Percentiles rank a stretch among this genome's conserved stretches.
Evolutionary conservation across 2,797 vertebrate genomes (phyloP).

Genomic region (Bradypodion ventrale): DNA sequence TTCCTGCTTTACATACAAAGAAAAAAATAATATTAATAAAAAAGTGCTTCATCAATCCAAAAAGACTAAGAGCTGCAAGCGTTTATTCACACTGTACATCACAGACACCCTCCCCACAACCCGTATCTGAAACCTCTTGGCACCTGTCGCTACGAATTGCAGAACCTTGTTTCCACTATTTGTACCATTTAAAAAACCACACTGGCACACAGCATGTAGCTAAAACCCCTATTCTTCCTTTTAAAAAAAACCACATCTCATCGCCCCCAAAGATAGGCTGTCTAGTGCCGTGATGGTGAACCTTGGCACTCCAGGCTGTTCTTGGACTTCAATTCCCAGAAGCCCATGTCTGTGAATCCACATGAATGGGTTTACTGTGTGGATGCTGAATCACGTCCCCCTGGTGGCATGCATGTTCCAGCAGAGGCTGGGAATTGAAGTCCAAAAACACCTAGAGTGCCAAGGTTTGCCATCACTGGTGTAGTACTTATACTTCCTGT

Average conservation of each 20-base stretch:
- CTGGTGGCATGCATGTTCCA: too few relatives aligned
- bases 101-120: conserved; percentile 66
- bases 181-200: conserved; percentile 40
- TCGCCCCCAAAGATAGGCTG: too few relatives aligned
- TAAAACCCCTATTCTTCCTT: conserved; percentile 35
- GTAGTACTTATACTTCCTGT: too few relatives aligned
- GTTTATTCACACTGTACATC: conserved; percentile 81
- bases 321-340: too few relatives aligned
- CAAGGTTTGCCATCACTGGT: too few relatives aligned
- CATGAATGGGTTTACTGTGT: too few relatives aligned
- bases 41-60: conserved; percentile 82
- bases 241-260: background rate
- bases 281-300: too few relatives aligned
- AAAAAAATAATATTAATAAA: conserved; percentile 76
- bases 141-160: conserved; percentile 67
- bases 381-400: too few relatives aligned
- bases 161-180: conserved; percentile 29
- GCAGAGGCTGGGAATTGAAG: too few relatives aligned
- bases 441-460: too few relatives aligned
- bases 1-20: conserved; percentile 81
- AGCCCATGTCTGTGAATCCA: too few relatives aligned
- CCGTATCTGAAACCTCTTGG: conserved; percentile 75
- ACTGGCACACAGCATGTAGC: background rate
- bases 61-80: conserved; percentile 80
- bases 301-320: too few relatives aligned